These are phyloP conservation scores for Cardiocondyla obscurior DNA, from an alignment of 1,140 invertebrate genomes.

Conservation along the genomic window DNA sequence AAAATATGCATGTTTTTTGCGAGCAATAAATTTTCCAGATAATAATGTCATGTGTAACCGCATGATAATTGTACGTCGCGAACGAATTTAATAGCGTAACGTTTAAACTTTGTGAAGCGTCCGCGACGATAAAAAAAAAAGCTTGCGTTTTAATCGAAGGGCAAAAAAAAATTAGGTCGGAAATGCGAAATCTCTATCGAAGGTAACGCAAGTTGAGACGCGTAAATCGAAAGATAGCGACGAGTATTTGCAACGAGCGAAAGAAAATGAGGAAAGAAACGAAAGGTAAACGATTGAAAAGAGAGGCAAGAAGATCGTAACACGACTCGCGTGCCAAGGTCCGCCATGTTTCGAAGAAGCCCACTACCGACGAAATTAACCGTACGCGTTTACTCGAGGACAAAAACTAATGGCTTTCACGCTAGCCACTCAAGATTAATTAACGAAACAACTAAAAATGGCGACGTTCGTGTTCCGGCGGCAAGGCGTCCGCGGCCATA, in stretches of 20 bases:
- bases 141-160: constrained; percentile 47
- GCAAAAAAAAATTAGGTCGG: constrained; percentile 3
- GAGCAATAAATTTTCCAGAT: constrained; percentile 28
- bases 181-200: not conserved
- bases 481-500: not conserved
- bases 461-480: constrained; percentile 57
- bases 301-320: constrained; percentile 56
- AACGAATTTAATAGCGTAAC: constrained; percentile 21
- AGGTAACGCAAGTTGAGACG: not conserved
- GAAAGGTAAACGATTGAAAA: not conserved
- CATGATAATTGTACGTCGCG: constrained; percentile 28
- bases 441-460: constrained; percentile 76
- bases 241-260: not conserved
- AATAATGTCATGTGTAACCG: constrained; percentile 36
- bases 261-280: constrained; percentile 38
- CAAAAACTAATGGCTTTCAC: constrained; percentile 78
- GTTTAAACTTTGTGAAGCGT: constrained; percentile 29
- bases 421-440: constrained; percentile 75
- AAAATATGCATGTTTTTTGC: constrained; percentile 9
- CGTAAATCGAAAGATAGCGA: not conserved
- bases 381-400: constrained; percentile 59
- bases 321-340: constrained; percentile 71
- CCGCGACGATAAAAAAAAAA: constrained; percentile 35
- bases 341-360: constrained; percentile 60
- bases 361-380: constrained; percentile 72